Evolutionary conservation across 2,113 vertebrate species (phyloP).

Genomic region (Hiodon tergisus): DNA sequence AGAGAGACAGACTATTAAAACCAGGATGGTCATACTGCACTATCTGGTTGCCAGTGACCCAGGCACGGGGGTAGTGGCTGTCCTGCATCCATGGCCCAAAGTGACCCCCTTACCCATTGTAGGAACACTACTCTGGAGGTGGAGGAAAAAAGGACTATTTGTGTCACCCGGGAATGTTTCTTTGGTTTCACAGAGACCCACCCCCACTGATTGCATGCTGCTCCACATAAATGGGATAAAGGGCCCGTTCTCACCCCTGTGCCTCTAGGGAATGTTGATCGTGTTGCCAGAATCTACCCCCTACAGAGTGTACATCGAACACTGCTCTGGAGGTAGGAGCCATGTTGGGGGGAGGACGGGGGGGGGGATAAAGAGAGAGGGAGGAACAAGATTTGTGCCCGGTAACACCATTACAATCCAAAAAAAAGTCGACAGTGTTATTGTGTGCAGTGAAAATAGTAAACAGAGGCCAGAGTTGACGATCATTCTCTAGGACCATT

Average conservation of each 20-base stretch:
- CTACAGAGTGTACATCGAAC: not conserved
- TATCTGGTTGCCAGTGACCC: not conserved
- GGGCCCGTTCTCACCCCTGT: slow-evolving; percentile 4
- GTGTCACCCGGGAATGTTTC: not conserved
- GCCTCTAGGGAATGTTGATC: slow-evolving; percentile 16
- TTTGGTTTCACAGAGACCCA: not conserved
- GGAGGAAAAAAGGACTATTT: not conserved
- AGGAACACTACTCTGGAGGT: not conserved
- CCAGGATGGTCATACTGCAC: not conserved
- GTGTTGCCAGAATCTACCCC: slow-evolving; percentile 6
- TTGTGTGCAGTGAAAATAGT: too few relatives aligned
- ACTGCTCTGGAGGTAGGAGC: not conserved
- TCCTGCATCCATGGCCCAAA: not conserved
- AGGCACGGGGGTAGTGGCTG: not conserved
- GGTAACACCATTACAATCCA: too few relatives aligned
- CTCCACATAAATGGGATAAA: not conserved
- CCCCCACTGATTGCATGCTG: slow-evolving; percentile 2
- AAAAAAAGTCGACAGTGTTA: too few relatives aligned
- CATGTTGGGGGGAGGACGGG: not conserved
- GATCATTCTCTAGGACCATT: too few relatives aligned
- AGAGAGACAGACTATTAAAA: too few relatives aligned
- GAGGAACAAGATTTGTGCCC: too few relatives aligned
- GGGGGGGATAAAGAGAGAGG: too few relatives aligned
- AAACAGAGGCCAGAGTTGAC: too few relatives aligned
- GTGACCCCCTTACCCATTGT: not conserved